A percentile compares a stretch with the other conserved stretches of the same genome.
phyloP scores from a whole-genome alignment of 2,113 vertebrate species.

The Notothenia rossii region DNA sequence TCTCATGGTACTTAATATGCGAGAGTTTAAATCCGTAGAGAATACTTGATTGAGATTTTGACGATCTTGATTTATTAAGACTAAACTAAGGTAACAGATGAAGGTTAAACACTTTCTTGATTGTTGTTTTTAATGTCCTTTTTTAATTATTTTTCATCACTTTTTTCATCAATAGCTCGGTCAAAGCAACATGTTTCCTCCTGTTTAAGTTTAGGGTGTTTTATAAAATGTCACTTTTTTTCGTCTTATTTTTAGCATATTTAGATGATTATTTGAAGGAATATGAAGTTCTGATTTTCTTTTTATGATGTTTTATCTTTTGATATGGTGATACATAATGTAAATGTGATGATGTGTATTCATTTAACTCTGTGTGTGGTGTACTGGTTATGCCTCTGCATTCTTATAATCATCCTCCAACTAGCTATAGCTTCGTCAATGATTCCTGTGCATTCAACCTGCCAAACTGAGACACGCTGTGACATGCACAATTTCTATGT shows the following conservation, averaged over 20 bases:
- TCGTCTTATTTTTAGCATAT: background rate
- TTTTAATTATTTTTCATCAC: background rate
- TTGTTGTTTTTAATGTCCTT: constrained; percentile 33
- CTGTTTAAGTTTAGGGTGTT: constrained; percentile 2
- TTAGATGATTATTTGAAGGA: constrained; percentile 18
- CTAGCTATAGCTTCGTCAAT: constrained; percentile 30
- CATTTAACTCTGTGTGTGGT: constrained; percentile 34
- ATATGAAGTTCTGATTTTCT: constrained; percentile 6
- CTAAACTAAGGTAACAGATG: constrained; percentile 40
- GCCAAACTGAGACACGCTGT: constrained; percentile 19
- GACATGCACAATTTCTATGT: constrained; percentile 45
- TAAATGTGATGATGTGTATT: constrained; percentile 9
- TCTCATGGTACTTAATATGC: background rate
- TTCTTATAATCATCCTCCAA: constrained; percentile 37
- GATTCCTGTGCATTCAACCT: constrained; percentile 52
- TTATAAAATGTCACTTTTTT: constrained; percentile 4
- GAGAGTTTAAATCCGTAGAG: constrained; percentile 1
- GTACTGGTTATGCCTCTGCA: constrained; percentile 62
- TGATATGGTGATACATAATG: constrained; percentile 16
- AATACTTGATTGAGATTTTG: constrained; percentile 20
- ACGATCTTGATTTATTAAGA: constrained; percentile 25
- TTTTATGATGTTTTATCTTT: constrained; percentile 16
- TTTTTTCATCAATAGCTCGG: constrained; percentile 6
- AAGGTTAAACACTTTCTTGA: background rate
- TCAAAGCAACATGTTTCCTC: constrained; percentile 16